Conservation (phyloP, 2,113 vertebrate species). For the Calyptomena viridis region DNA sequence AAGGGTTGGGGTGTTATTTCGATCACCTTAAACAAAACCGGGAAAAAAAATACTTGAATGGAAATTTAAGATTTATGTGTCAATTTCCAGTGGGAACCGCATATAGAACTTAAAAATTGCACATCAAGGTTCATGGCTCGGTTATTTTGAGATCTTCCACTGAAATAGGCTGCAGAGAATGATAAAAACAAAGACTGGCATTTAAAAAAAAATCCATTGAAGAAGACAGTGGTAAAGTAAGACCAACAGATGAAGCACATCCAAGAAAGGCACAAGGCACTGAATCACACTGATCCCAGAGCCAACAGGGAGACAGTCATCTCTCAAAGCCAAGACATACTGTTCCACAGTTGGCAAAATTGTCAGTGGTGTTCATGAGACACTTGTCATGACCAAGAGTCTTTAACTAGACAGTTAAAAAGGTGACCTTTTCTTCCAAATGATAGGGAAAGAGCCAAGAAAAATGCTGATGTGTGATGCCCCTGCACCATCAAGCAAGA, state of each 20-base stretch:
- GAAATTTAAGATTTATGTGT: not conserved
- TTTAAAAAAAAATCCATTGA: not conserved
- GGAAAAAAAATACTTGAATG: not conserved
- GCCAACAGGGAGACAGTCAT: accelerated
- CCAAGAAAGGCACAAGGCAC: not conserved
- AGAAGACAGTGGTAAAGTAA: not conserved
- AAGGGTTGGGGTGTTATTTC: not conserved
- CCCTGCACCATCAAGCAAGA: conserved; percentile 5
- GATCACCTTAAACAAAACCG: not conserved
- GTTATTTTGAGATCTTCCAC: not conserved
- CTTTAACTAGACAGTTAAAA: not conserved
- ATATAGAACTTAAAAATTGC: not conserved
- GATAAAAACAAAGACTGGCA: not conserved
- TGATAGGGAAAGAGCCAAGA: not conserved
- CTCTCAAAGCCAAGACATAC: not conserved
- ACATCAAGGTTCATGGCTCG: not conserved
- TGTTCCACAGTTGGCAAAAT: not conserved
- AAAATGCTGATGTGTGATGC: not conserved
- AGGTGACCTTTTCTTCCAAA: conserved; percentile 29
- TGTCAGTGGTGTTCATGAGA: not conserved
- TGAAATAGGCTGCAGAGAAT: not conserved
- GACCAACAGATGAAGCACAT: not conserved
- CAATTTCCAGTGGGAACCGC: not conserved
- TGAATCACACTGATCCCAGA: not conserved
- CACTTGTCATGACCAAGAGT: not conserved